These are phyloP conservation scores for Hanleya hanleyi DNA, from an alignment of 2,888 invertebrate genomes.

Conservation along the genomic window DNA sequence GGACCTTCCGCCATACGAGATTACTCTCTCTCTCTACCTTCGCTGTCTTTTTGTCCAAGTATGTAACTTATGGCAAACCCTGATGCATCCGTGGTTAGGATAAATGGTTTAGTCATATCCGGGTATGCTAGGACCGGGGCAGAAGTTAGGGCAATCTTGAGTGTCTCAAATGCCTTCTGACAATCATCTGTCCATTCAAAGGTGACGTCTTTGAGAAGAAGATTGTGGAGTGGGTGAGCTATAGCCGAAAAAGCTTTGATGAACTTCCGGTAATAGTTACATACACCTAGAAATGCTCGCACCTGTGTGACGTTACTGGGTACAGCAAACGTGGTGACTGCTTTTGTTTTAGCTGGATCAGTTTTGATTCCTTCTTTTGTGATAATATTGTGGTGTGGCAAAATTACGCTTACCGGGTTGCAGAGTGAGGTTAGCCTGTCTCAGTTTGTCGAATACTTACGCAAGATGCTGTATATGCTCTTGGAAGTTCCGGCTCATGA, in stretches of 20 bases:
- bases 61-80: constrained; percentile 31
- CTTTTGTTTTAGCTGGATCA: constrained; percentile 2
- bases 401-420: constrained; percentile 12
- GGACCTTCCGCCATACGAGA: constrained; percentile 21
- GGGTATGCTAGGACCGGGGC: constrained; percentile 21
- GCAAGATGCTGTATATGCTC: constrained; percentile 21
- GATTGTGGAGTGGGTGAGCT: constrained; percentile 49
- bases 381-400: neutral
- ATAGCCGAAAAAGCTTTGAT: constrained; percentile 48
- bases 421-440: constrained; percentile 6
- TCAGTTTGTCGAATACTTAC: constrained; percentile 10
- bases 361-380: neutral
- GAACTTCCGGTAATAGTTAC: constrained; percentile 67
- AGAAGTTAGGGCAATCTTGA: constrained; percentile 41
- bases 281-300: constrained; percentile 1
- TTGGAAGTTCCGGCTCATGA: constrained; percentile 17
- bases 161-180: constrained; percentile 47
- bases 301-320: neutral
- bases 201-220: constrained; percentile 46
- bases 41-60: constrained; percentile 35
- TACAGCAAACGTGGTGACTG: neutral
- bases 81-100: constrained; percentile 35
- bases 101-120: constrained; percentile 23
- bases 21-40: constrained; percentile 22
- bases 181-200: constrained; percentile 51